phyloP scores from a whole-genome alignment of 1,140 invertebrate species.

The Drosophila littoralis region DNA sequence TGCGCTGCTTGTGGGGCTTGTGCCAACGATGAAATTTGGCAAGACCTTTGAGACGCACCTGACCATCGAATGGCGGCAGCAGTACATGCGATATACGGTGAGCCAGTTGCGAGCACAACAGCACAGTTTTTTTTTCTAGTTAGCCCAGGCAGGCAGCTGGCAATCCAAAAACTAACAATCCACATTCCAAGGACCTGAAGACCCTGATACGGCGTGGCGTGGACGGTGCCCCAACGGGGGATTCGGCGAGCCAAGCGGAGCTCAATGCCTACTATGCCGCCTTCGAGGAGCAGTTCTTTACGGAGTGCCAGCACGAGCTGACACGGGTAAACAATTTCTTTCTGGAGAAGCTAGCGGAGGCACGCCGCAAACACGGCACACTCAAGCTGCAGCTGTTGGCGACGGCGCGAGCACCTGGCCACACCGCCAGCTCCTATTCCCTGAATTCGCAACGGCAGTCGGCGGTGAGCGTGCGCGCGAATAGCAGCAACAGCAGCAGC shows the following conservation, averaged over 20 bases:
- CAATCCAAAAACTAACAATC: conserved; percentile 2
- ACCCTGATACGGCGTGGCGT: conserved; percentile 55
- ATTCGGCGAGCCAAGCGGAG: neutral
- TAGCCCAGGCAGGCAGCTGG: neutral
- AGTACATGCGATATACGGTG: conserved; percentile 77
- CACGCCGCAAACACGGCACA: conserved; percentile 95
- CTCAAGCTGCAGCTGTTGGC: conserved; percentile 92
- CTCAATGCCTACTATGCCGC: conserved; percentile 89
- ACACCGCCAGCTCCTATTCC: conserved; percentile 34
- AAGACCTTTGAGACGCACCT: conserved; percentile 73
- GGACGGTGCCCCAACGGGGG: conserved; percentile 40
- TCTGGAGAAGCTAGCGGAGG: conserved; percentile 98
- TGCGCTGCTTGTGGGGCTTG: conserved; percentile 31
- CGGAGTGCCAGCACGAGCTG: conserved; percentile 96
- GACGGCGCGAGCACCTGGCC: conserved; percentile 17
- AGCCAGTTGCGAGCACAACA: conserved; percentile 10
- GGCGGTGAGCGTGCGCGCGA: conserved; percentile 29
- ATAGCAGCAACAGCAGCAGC: conserved; percentile 57
- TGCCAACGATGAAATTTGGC: conserved; percentile 71
- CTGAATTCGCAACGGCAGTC: conserved; percentile 1
- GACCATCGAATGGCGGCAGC: conserved; percentile 77
- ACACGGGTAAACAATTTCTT: conserved; percentile 98
- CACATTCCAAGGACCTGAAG: conserved; percentile 59
- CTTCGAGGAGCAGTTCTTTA: conserved; percentile 97
- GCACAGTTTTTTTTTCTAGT: neutral